Evolutionary conservation across 2,888 invertebrate genomes (phyloP).

Genomic region (Agrochola litura): DNA sequence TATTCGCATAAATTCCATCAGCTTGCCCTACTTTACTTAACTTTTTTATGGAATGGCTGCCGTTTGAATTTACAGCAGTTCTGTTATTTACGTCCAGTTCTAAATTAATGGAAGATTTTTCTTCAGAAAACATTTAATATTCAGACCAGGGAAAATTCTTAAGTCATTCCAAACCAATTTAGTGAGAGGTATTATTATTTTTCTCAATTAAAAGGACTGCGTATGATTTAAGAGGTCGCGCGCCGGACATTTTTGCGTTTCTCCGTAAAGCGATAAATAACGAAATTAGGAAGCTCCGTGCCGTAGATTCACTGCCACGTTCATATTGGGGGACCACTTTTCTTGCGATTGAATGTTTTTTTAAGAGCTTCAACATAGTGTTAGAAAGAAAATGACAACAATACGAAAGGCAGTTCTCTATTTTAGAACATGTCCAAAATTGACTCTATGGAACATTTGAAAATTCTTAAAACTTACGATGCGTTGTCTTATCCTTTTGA

Average conservation of each 20-base stretch:
- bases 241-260: slow-evolving; percentile 78
- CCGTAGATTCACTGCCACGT: slow-evolving; percentile 49
- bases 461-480: not conserved
- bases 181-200: slow-evolving; percentile 81
- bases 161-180: slow-evolving; percentile 76
- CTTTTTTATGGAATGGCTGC: slow-evolving; percentile 41
- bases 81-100: slow-evolving; percentile 58
- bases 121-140: slow-evolving; percentile 70
- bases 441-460: not conserved
- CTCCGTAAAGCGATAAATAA: slow-evolving; percentile 79
- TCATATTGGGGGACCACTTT: slow-evolving; percentile 59
- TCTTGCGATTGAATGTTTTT: not conserved
- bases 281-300: slow-evolving; percentile 76
- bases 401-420: not conserved
- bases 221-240: slow-evolving; percentile 79
- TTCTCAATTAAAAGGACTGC: slow-evolving; percentile 81
- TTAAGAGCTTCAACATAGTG: not conserved
- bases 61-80: slow-evolving; percentile 60
- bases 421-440: not conserved
- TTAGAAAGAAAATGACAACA: not conserved
- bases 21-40: slow-evolving; percentile 36
- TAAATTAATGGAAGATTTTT: slow-evolving; percentile 69
- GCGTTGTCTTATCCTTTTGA: not conserved
- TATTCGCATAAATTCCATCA: slow-evolving; percentile 55
- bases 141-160: slow-evolving; percentile 76